A percentile compares a stretch with the other conserved stretches of the same genome.
Conservation (phyloP, 2,113 vertebrate genomes). For the Hippocampus mohnikei region DNA sequence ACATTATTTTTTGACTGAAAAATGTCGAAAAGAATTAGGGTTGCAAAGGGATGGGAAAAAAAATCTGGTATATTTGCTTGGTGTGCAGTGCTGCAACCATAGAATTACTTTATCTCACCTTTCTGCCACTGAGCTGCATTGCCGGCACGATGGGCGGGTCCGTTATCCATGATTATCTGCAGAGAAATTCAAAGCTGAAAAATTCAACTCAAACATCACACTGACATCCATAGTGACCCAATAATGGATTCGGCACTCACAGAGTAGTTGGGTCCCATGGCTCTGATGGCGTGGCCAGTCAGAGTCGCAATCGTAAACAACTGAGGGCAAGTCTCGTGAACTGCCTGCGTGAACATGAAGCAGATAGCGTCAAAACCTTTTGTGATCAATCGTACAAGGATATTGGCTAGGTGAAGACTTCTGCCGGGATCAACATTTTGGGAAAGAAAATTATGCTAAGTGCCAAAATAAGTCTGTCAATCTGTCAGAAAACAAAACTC, state of each 20-base stretch:
- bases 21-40: no score
- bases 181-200: neutral
- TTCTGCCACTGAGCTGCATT: constrained; percentile 72
- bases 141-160: constrained; percentile 57
- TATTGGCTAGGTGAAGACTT: no score
- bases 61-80: neutral
- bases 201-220: neutral
- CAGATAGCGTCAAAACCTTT: neutral
- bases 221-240: neutral
- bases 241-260: constrained; percentile 50
- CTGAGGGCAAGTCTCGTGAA: constrained; percentile 60
- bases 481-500: no score
- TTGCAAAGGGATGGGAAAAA: neutral
- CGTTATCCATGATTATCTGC: constrained; percentile 81
- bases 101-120: constrained; percentile 52
- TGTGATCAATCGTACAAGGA: no score
- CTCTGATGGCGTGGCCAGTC: constrained; percentile 78
- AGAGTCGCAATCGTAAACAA: constrained; percentile 79
- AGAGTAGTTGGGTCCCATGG: constrained; percentile 78
- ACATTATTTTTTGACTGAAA: neutral
- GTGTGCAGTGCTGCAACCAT: neutral
- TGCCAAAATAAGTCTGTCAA: no score
- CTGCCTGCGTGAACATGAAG: constrained; percentile 52
- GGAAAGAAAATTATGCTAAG: no score
- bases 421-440: no score